Evolutionary conservation across 1,140 invertebrate species (phyloP), one percentile per base, ranked within the genome.

Genomic region (Mercenaria mercenaria): DNA sequence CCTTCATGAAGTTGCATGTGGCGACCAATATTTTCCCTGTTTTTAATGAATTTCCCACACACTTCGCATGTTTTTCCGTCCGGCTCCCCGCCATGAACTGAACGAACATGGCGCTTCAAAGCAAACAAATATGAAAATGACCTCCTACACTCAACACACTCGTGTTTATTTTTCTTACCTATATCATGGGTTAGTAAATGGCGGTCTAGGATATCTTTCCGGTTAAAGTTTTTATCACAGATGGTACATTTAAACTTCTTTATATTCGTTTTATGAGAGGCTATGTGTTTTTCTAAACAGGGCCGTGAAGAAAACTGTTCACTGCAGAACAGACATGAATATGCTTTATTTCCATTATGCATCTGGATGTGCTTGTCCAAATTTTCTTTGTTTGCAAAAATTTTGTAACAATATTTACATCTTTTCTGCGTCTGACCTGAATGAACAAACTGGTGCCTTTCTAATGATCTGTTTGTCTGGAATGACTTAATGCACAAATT

Each of bases 1-100:
- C 90, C 88, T 1, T 81, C 81, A 69, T 92, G 91, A 56, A 89
- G 76, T 20, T 76, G 23, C 59, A 81, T 90, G 64, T 92, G 91
- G 13, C 90, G 52, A 8, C 52, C 81, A n/a, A 92, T 41, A 52
- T 90, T 89, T 15, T 74, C 89, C 20, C 72, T 61, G 20, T 98
- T 98, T 90, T 98, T 98, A 84, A 98, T 97, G 29, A 97, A 97
- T 94, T 92, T 92, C 23, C 90, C 91, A 81, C 93, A 93, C 15
- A 89, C 67, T 6, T 39, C 26, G 47, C 93, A 93, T 1, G 80
- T 69, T 47, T 50, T 52, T 29, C 85, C 76, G 39, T 83, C 98
- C 1, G 98, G 98, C 95, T 99, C 99, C 95, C 99, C 98, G 11
- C 99, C 99, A 96, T 93, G 99, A 85, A 96, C 95, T 34, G 93